Evolutionary conservation across 1,140 invertebrate species (phyloP), one percentile per base, ranked within the genome.

Genomic region (Scaptomyza hsui): DNA sequence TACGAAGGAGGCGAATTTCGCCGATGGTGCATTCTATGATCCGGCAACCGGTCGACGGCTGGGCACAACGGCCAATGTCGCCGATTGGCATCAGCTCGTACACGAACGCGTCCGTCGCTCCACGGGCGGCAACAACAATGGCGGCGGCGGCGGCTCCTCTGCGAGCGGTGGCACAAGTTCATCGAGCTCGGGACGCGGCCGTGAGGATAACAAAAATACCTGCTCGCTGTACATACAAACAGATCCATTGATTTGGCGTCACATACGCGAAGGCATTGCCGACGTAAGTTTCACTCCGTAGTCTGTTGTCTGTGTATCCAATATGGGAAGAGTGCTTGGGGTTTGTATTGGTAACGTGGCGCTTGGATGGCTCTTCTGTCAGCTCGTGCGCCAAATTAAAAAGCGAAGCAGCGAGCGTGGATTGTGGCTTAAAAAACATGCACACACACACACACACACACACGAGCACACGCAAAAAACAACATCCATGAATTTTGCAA

Each of bases 141-240:
- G 21, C 4, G 42, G 45, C 2, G 93, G 90, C 94, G 91, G 93
- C 57, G 94, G 94, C 71, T 94, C 95, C 78, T 60, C 75, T 6
- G 44, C 64, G 19, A 68, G 59, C 13, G 83, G 78, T 32, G 57
- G 60, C 51, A 91, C 48, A 89, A 79, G 72, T 93, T 13, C 67
- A 26, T 12, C 59, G 9, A 93, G 91, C 35, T 93, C 93, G 35
- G 92, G 65, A 57, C 70, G 82, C 5, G 92, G 93, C 49, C 94
- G 93, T 69, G 94, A 95, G 76, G 94, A 95, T 79, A 95, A 95
- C 86, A 94, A 94, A 68, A 97, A 97, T 90, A 97, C 96, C 21
- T 99, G 98, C 92, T 98, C 97, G 26, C 94, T 99, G 12, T 99
- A 97, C 91, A 98, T 99, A 91, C 97, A 99, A 92, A 99, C 98